These are phyloP conservation scores for Myripristis jacobus DNA, from an alignment of 2,797 vertebrate genomes.

Conservation along the genomic window DNA sequence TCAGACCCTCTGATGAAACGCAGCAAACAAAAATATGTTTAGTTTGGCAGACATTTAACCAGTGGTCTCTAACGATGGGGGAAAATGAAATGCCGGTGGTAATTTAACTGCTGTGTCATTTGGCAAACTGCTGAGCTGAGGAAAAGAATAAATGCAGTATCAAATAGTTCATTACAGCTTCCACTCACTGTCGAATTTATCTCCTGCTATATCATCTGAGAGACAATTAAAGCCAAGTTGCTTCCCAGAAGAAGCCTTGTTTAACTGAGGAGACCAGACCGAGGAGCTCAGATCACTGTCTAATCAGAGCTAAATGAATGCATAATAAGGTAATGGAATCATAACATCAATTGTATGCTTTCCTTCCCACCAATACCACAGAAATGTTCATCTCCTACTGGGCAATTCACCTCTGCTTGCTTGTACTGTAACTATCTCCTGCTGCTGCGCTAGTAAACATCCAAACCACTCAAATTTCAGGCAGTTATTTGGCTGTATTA, in stretches of 20 bases:
- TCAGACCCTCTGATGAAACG: conserved; percentile 28
- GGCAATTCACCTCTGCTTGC: not conserved
- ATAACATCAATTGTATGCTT: conserved; percentile 24
- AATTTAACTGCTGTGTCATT: conserved; percentile 58
- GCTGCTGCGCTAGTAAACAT: conserved; percentile 17
- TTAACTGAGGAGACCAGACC: conserved; percentile 30
- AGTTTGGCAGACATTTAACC: conserved; percentile 52
- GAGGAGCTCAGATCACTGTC: conserved; percentile 34
- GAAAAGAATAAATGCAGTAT: conserved; percentile 49
- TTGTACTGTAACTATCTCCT: not conserved
- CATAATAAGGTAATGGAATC: conserved; percentile 43
- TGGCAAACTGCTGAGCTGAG: conserved; percentile 63
- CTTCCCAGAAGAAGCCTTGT: conserved; percentile 50
- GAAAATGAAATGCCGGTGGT: conserved; percentile 24
- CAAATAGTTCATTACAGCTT: conserved; percentile 51
- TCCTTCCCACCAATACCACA: conserved; percentile 29
- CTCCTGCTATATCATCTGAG: conserved; percentile 36
- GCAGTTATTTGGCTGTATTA: conserved; percentile 5
- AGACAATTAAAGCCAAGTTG: conserved; percentile 42
- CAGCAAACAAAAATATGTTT: conserved; percentile 28
- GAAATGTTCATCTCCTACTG: conserved; percentile 12
- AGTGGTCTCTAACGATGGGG: conserved; percentile 19
- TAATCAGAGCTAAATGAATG: conserved; percentile 56
- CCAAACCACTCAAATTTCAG: conserved; percentile 14
- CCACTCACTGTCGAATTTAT: conserved; percentile 45